A percentile compares a stretch with the other conserved stretches of the same genome.
These are phyloP conservation scores for Drosophila athabasca DNA, from an alignment of 1,140 invertebrate species.

Conservation along the genomic window DNA sequence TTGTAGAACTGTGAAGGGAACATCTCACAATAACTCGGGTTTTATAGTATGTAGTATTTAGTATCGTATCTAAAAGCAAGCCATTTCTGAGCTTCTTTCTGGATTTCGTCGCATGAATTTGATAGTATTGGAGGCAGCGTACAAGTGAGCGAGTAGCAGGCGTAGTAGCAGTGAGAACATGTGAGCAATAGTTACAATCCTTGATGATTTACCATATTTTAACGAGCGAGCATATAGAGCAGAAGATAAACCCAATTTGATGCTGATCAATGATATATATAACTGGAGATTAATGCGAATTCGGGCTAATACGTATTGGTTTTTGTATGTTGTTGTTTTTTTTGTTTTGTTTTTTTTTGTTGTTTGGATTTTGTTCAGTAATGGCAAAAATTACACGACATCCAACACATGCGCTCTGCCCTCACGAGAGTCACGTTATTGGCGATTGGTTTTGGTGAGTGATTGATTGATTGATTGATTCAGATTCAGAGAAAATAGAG, in stretches of 20 bases:
- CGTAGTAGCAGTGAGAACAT: constrained; percentile 56
- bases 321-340: constrained; percentile 47
- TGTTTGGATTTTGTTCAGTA: constrained; percentile 48
- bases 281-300: constrained; percentile 46
- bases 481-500: constrained; percentile 33
- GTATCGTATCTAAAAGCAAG: constrained; percentile 40
- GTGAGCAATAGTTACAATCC: constrained; percentile 76
- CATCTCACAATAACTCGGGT: constrained; percentile 81
- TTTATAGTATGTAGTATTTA: constrained; percentile 11
- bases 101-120: constrained; percentile 53
- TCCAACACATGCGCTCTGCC: constrained; percentile 84
- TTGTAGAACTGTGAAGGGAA: constrained; percentile 84
- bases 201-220: constrained; percentile 67
- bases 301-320: constrained; percentile 48
- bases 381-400: constrained; percentile 82
- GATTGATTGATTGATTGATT: constrained; percentile 49
- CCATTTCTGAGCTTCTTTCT: constrained; percentile 25
- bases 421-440: constrained; percentile 81
- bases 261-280: constrained; percentile 49
- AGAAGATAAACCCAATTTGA: constrained; percentile 52
- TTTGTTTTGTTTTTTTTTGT: constrained; percentile 56
- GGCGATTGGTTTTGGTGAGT: constrained; percentile 64
- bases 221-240: constrained; percentile 47
- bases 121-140: constrained; percentile 36
- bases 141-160: constrained; percentile 51